phyloP scores from a whole-genome alignment of 2,888 invertebrate species.

The Drosophila limbata region DNA sequence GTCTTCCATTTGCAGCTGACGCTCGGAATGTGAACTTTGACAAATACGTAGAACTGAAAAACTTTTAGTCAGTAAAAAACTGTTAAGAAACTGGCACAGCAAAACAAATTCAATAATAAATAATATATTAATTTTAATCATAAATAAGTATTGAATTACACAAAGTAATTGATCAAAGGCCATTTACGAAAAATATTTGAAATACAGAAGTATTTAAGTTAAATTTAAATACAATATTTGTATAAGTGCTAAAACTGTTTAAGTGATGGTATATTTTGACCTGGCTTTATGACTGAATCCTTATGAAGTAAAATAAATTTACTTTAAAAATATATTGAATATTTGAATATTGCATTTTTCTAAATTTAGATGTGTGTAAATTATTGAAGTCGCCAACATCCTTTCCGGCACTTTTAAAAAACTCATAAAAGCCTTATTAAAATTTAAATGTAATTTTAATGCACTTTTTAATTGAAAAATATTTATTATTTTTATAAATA shows the following conservation, averaged over 20 bases:
- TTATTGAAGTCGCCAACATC: background rate
- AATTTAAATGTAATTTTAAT: too few relatives aligned
- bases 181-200: background rate
- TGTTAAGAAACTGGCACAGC: background rate
- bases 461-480: background rate
- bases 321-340: background rate
- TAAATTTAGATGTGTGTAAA: background rate
- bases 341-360: background rate
- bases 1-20: slow-evolving; percentile 42
- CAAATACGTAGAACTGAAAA: background rate
- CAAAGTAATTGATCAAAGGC: background rate
- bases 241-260: background rate
- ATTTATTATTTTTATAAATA: background rate
- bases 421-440: background rate
- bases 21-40: background rate
- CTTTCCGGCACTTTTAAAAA: background rate
- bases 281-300: background rate
- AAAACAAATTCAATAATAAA: background rate
- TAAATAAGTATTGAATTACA: background rate
- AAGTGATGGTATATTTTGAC: background rate
- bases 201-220: background rate
- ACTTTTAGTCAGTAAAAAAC: background rate
- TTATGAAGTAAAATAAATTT: background rate
- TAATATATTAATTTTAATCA: background rate
- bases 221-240: background rate